Evolutionary conservation across 1,140 invertebrate species (phyloP).

Genomic region (Drosophila novamexicana): DNA sequence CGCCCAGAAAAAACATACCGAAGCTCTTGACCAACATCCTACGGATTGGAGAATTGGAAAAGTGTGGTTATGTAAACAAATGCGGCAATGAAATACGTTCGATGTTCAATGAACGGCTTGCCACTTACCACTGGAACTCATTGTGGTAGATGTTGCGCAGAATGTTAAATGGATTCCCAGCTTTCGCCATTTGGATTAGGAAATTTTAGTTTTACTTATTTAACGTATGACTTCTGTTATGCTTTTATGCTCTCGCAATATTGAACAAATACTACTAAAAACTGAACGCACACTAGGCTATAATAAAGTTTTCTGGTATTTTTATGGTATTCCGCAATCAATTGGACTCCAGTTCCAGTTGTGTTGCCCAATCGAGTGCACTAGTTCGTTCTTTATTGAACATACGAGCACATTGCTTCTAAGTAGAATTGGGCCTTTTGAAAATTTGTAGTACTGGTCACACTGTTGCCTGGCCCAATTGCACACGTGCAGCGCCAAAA

Average conservation of each 20-base stretch:
- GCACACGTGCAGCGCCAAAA: constrained; percentile 61
- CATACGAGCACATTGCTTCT: not conserved
- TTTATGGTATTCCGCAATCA: constrained; percentile 2
- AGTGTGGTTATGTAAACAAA: constrained; percentile 55
- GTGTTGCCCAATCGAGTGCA: not conserved
- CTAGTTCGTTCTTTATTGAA: not conserved
- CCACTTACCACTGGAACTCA: constrained; percentile 86
- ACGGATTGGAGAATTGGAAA: constrained; percentile 28
- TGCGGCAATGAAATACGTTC: not conserved
- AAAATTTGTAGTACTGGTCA: constrained; percentile 13
- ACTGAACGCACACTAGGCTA: constrained; percentile 19
- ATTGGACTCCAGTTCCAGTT: not conserved
- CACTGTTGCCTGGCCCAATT: constrained; percentile 6
- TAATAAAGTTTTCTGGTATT: constrained; percentile 9
- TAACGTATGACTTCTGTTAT: constrained; percentile 19
- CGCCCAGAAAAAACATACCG: constrained; percentile 88
- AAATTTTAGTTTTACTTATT: constrained; percentile 23
- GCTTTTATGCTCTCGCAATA: constrained; percentile 17
- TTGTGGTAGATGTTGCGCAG: constrained; percentile 85
- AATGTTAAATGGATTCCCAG: constrained; percentile 66
- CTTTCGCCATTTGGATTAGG: constrained; percentile 71
- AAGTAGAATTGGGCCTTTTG: not conserved
- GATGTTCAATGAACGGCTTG: constrained; percentile 1
- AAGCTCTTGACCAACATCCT: constrained; percentile 90
- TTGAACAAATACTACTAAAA: constrained; percentile 17